phyloP scores from a whole-genome alignment of 1,140 invertebrate species.

The Idris sp. region DNA sequence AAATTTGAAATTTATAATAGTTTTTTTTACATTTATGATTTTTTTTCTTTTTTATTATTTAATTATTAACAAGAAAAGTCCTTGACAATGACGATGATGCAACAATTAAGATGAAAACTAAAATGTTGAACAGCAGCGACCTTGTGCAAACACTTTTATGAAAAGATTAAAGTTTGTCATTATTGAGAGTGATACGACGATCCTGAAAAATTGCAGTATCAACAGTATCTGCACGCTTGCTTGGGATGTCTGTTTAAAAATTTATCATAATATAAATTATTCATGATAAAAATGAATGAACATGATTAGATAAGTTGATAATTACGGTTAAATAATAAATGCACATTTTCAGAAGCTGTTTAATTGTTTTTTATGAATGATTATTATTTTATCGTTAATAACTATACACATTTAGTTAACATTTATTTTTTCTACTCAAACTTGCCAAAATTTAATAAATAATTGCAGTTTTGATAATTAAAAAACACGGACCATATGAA shows the following conservation, averaged over 20 bases:
- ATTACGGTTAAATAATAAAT: constrained; percentile 2
- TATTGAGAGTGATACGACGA: constrained; percentile 35
- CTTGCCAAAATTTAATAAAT: no score
- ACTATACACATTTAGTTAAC: no score
- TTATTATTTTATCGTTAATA: no score
- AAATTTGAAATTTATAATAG: no score
- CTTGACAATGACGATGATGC: constrained; percentile 27
- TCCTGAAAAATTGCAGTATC: constrained; percentile 34
- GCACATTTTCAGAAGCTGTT: no score
- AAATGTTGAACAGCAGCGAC: constrained; percentile 13
- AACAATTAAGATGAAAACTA: constrained; percentile 31
- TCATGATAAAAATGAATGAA: constrained; percentile 43
- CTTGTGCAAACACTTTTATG: constrained; percentile 16
- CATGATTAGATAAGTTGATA: constrained; percentile 31
- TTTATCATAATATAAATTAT: constrained; percentile 43
- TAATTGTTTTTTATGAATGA: no score
- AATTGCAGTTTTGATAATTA: no score
- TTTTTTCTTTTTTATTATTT: not conserved
- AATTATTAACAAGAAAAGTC: no score
- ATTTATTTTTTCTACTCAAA: no score
- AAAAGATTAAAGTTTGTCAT: constrained; percentile 39
- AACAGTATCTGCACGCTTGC: no score
- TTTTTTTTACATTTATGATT: no score
- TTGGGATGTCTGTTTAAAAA: constrained; percentile 6
- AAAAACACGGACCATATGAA: no score